Percentiles rank a stretch among this genome's conserved stretches.
phyloP scores from a whole-genome alignment of 2,888 invertebrate genomes.

The Pterostichus madidus region DNA sequence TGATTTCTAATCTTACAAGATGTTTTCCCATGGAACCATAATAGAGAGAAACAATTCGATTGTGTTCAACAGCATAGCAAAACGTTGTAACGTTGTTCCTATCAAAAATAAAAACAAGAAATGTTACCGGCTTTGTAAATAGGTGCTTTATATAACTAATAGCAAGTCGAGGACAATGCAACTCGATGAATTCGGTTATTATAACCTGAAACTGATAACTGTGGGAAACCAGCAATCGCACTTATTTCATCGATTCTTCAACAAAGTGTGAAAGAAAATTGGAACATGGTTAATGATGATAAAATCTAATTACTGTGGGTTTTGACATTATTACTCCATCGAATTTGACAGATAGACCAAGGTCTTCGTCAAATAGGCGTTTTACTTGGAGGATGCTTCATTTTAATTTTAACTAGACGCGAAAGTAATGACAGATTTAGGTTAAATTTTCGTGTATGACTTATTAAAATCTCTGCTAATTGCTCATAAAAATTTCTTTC shows the following conservation, averaged over 20 bases:
- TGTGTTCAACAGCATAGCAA: constrained; percentile 18
- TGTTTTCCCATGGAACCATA: constrained; percentile 44
- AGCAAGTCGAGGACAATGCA: neutral
- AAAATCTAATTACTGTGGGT: constrained; percentile 14
- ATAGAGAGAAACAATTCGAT: constrained; percentile 51
- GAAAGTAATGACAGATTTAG: constrained; percentile 12
- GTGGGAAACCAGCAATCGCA: neutral
- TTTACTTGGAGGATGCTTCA: constrained; percentile 32
- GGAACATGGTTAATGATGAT: constrained; percentile 25
- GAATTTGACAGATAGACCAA: constrained; percentile 28
- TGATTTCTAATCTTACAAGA: constrained; percentile 15
- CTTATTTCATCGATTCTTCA: constrained; percentile 16
- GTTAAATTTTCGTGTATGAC: constrained; percentile 23
- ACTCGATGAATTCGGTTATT: neutral
- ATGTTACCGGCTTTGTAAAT: no score
- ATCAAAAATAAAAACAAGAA: constrained; percentile 7
- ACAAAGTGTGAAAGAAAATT: constrained; percentile 27
- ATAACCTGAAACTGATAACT: neutral
- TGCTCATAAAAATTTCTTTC: neutral
- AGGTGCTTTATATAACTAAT: constrained; percentile 2
- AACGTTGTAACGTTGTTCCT: constrained; percentile 15
- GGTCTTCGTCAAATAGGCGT: constrained; percentile 14
- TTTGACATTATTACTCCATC: constrained; percentile 29
- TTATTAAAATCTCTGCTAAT: constrained; percentile 26
- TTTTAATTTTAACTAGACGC: constrained; percentile 25